Percentiles rank a stretch among this genome's conserved stretches.
phyloP scores from a whole-genome alignment of 2,888 invertebrate genomes.

The Rhingia rostrata region DNA sequence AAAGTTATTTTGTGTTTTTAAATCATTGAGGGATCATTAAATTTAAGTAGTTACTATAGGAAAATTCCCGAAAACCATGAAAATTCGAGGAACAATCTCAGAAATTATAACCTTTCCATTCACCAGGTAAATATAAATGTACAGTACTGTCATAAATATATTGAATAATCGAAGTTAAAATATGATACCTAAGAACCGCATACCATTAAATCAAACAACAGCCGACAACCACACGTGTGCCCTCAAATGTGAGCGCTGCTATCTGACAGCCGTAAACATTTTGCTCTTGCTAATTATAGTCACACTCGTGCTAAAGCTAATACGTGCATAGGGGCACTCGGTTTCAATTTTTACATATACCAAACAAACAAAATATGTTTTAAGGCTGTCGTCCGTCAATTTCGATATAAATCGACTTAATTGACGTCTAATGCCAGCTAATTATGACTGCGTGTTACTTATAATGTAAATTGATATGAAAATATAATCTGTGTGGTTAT shows the following conservation, averaged over 20 bases:
- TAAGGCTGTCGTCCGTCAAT: slow-evolving; percentile 41
- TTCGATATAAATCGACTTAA: slow-evolving; percentile 68
- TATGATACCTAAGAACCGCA: too few relatives aligned
- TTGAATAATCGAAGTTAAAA: too few relatives aligned
- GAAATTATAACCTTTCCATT: too few relatives aligned
- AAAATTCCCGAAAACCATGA: too few relatives aligned
- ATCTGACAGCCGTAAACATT: slow-evolving; percentile 18
- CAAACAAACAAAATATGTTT: slow-evolving; percentile 15
- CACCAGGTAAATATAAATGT: too few relatives aligned
- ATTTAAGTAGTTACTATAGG: too few relatives aligned
- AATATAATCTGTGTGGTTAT: slow-evolving; percentile 50
- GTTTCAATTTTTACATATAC: slow-evolving; percentile 8
- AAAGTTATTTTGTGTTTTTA: too few relatives aligned
- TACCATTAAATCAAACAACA: not conserved
- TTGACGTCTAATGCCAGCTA: slow-evolving; percentile 68
- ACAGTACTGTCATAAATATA: too few relatives aligned
- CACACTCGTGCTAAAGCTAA: slow-evolving; percentile 7
- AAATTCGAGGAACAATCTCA: too few relatives aligned
- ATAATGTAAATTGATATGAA: slow-evolving; percentile 64
- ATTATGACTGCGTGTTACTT: slow-evolving; percentile 65
- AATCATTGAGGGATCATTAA: too few relatives aligned
- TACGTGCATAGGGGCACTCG: slow-evolving; percentile 22
- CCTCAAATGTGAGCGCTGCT: not conserved
- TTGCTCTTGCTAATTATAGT: slow-evolving; percentile 21
- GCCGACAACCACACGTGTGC: slow-evolving; percentile 11